These are phyloP conservation scores for Digitonthophagus gazella DNA, from an alignment of 2,888 invertebrate genomes.

Conservation along the genomic window DNA sequence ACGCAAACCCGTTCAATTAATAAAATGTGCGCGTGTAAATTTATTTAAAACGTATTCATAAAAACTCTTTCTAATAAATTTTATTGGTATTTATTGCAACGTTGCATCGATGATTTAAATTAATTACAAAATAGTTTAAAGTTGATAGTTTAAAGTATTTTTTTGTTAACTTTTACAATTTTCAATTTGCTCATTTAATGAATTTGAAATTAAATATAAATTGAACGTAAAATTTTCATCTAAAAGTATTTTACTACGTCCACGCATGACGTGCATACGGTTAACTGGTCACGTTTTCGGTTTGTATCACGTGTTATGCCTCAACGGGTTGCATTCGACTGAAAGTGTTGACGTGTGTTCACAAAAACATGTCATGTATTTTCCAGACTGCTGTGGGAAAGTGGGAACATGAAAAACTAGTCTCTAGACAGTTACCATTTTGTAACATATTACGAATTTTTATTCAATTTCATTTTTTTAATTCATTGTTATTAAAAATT, in stretches of 20 bases:
- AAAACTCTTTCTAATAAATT: background rate
- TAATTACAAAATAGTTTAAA: background rate
- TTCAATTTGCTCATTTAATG: background rate
- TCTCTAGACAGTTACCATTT: background rate
- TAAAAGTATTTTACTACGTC: background rate
- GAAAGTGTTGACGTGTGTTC: background rate
- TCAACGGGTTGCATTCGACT: background rate
- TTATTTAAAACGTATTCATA: background rate
- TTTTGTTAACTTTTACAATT: background rate
- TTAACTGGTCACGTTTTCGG: background rate
- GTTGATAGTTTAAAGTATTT: background rate
- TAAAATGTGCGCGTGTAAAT: background rate
- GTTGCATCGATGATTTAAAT: background rate
- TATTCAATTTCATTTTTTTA: too few species aligned
- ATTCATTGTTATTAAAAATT: too few species aligned
- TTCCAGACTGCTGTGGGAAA: background rate
- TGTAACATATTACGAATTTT: too few species aligned
- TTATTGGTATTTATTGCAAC: background rate
- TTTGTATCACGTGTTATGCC: background rate
- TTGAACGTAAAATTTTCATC: background rate
- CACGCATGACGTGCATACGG: background rate
- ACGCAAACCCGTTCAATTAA: background rate
- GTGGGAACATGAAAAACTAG: background rate
- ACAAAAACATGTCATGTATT: background rate
- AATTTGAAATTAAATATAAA: background rate